Base-by-base conservation (phyloP, 1,140 invertebrate genomes). In the Drosophila pseudoobscura region DNA sequence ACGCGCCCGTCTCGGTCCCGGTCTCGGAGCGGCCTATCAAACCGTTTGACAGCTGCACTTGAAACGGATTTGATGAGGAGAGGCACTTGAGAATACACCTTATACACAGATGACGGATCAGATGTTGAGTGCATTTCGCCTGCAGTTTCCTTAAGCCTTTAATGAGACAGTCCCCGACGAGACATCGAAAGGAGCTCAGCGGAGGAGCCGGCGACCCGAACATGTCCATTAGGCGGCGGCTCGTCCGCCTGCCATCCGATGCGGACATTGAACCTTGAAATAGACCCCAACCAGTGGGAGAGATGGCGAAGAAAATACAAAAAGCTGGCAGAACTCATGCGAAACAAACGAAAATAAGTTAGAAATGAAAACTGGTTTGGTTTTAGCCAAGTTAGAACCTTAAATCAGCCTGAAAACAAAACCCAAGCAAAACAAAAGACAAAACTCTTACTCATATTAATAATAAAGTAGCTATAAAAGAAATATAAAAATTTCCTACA, bases 361-460 rank as follows among this genome's bases (percentile, higher is more conserved):
- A 76, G 74, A 87, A 87, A 87, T 85, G 82, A 70, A 85, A 85
- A 85, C 82, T 85, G 82, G 82, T 85, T 85, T 85, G 82, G 69
- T 78, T 85, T 87, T 78, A 69, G 80, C 76, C 66, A 84, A 83
- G 77, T 85, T 80, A 85, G 82, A 87, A 82, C 82, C 58, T 43
- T 87, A 78, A 83, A 79, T 84, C 79, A 75, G 58, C 51, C 64
- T 44, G 17, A 24, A 24, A 31, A 43, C 13, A 60, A 39, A 26
- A 47, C 26, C 24, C 35, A 44, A 17, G 39, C 41, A 45, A 56
- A 65, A 65, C 35, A 50, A 26, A 66, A 52, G 51, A 71, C 82
- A 68, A 59, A 75, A 82, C 78, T 85, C 82, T 85, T 72, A 87
- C 82, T 87, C 74, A 78, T 78, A 87, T 87, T 85, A 85, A 87